These are phyloP conservation scores for Holcopasites calliopsidis DNA, from an alignment of 1,140 invertebrate genomes.

Conservation along the genomic window DNA sequence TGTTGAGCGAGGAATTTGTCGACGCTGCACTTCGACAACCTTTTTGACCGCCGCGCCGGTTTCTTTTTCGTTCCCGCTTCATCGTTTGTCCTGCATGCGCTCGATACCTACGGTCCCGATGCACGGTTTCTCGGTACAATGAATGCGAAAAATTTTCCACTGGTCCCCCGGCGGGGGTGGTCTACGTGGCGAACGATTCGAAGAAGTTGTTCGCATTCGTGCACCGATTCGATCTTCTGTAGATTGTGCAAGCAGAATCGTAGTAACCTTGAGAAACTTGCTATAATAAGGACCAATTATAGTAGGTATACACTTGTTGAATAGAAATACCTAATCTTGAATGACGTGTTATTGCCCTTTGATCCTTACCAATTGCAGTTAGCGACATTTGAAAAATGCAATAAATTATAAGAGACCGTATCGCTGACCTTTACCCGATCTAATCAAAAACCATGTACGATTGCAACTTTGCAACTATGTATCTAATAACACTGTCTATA, in stretches of 20 bases:
- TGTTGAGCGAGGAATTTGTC: slow-evolving; percentile 76
- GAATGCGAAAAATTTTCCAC: slow-evolving; percentile 50
- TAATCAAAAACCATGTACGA: not conserved
- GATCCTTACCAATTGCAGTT: not conserved
- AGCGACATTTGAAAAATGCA: not conserved
- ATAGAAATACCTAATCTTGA: too few relatives aligned
- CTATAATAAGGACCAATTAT: too few relatives aligned
- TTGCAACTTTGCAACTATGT: not conserved
- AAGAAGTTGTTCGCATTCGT: not conserved
- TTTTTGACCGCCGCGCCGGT: slow-evolving; percentile 46
- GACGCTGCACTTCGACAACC: slow-evolving; percentile 72
- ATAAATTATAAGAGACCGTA: not conserved
- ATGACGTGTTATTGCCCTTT: not conserved
- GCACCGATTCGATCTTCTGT: not conserved
- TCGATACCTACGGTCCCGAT: slow-evolving; percentile 37
- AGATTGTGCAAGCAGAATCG: not conserved
- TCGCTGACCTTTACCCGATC: not conserved
- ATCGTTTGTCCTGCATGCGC: slow-evolving; percentile 30
- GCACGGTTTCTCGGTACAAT: slow-evolving; percentile 42
- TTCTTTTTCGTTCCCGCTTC: slow-evolving; percentile 49
- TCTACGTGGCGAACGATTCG: not conserved
- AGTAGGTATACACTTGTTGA: too few relatives aligned
- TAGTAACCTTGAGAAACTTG: not conserved
- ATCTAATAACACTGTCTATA: not conserved
- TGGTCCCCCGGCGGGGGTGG: not conserved